These are phyloP conservation scores for Lepus timidus DNA, from an alignment of 2,113 vertebrate species.

Conservation along the genomic window DNA sequence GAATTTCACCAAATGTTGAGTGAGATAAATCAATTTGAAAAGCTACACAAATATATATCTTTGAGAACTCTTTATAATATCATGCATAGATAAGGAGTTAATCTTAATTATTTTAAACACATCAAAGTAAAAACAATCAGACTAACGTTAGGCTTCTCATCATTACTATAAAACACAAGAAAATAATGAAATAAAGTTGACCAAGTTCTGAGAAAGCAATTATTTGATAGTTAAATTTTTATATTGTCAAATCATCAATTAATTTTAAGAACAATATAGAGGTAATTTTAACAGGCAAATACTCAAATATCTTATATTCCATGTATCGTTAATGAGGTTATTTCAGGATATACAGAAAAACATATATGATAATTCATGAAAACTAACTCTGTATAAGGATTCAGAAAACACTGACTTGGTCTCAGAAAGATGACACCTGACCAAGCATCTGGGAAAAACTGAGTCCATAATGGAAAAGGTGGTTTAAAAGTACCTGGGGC, in stretches of 20 bases:
- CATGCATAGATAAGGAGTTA: background rate
- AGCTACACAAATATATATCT: background rate
- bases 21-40: background rate
- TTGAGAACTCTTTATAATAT: background rate
- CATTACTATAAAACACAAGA: background rate
- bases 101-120: background rate
- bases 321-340: background rate
- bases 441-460: background rate
- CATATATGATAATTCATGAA: background rate
- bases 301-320: background rate
- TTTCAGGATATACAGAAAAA: background rate
- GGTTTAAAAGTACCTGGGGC: background rate
- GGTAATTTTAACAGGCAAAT: background rate
- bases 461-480: background rate
- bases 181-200: background rate
- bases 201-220: background rate
- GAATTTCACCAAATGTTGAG: background rate
- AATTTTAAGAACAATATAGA: background rate
- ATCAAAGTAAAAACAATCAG: background rate
- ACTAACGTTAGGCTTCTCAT: background rate
- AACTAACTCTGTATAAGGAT: background rate
- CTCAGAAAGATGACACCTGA: background rate
- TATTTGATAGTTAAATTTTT: background rate
- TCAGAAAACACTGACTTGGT: background rate
- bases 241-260: background rate